A percentile compares a stretch with the other conserved stretches of the same genome.
Evolutionary conservation across 37 sponge, comb jelly and placozoan species (phyloP).

Genomic region (Amphimedon queenslandica): DNA sequence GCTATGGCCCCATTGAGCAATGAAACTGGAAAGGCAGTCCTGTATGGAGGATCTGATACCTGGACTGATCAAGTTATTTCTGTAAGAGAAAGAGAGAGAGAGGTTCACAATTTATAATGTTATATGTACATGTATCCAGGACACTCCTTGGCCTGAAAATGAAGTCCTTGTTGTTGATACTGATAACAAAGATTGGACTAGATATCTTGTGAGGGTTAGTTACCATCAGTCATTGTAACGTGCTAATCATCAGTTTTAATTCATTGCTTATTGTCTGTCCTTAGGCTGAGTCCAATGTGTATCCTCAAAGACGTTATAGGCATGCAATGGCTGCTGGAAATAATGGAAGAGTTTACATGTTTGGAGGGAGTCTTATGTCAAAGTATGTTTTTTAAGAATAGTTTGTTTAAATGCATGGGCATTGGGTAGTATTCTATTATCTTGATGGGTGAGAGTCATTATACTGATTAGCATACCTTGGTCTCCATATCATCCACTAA

Average conservation of each 20-base stretch:
- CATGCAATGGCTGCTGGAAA: slow-evolving; percentile 26
- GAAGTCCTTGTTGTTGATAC: slow-evolving; percentile 35
- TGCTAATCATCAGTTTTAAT: neutral
- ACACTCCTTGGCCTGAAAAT: slow-evolving; percentile 17
- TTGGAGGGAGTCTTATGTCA: slow-evolving; percentile 26
- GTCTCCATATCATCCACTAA: no score
- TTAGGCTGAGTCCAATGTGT: slow-evolving; percentile 1
- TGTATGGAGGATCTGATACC: slow-evolving; percentile 49
- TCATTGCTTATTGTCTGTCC: neutral
- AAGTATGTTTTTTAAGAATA: neutral
- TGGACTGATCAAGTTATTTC: slow-evolving; percentile 12
- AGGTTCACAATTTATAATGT: neutral
- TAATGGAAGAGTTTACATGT: slow-evolving; percentile 34
- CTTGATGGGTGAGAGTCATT: no score
- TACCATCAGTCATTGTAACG: neutral
- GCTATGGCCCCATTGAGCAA: slow-evolving; percentile 50
- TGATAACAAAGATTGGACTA: neutral
- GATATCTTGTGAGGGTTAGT: neutral
- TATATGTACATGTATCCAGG: neutral
- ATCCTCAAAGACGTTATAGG: slow-evolving; percentile 19
- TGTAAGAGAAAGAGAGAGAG: slow-evolving; percentile 26
- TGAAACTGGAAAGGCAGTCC: slow-evolving; percentile 25
- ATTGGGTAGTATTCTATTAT: no score
- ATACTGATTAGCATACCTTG: no score
- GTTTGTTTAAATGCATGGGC: neutral